Evolutionary conservation across 2,888 invertebrate species (phyloP).

Genomic region (Stomorhina lunata): DNA sequence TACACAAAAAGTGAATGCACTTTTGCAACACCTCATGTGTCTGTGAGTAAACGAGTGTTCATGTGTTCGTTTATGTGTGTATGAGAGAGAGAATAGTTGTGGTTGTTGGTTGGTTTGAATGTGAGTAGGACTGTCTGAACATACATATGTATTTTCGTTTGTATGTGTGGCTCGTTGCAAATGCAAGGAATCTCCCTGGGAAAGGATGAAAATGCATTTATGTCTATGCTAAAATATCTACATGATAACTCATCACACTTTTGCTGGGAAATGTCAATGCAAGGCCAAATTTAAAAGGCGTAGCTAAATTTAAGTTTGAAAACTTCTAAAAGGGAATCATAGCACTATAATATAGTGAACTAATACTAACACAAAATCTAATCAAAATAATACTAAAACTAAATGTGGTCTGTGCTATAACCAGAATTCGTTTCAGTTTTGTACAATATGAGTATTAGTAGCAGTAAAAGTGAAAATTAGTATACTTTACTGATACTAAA

Average conservation of each 20-base stretch:
- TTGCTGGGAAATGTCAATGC: constrained; percentile 19
- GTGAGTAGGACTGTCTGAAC: background rate
- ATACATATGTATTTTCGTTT: constrained; percentile 6
- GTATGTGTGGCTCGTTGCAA: constrained; percentile 14
- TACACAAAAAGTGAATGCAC: constrained; percentile 64
- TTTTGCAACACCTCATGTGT: constrained; percentile 51
- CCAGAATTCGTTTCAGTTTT: too few relatives aligned
- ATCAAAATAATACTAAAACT: too few relatives aligned
- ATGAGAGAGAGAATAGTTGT: background rate
- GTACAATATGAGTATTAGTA: too few relatives aligned
- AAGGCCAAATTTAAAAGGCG: constrained; percentile 4
- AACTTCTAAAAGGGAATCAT: too few relatives aligned
- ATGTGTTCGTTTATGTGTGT: background rate
- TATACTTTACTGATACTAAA: too few relatives aligned
- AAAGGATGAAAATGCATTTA: constrained; percentile 16
- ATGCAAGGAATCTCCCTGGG: constrained; percentile 2
- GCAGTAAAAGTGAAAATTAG: too few relatives aligned
- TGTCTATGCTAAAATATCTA: background rate
- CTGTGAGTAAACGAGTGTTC: background rate
- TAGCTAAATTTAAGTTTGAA: background rate
- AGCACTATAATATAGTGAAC: too few relatives aligned
- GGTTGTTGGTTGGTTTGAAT: background rate
- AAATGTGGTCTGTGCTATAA: too few relatives aligned
- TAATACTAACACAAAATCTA: too few relatives aligned
- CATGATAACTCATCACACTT: constrained; percentile 4